These are phyloP conservation scores for Stenopsyche tienmushanensis DNA, from an alignment of 1,140 invertebrate genomes.

Conservation along the genomic window DNA sequence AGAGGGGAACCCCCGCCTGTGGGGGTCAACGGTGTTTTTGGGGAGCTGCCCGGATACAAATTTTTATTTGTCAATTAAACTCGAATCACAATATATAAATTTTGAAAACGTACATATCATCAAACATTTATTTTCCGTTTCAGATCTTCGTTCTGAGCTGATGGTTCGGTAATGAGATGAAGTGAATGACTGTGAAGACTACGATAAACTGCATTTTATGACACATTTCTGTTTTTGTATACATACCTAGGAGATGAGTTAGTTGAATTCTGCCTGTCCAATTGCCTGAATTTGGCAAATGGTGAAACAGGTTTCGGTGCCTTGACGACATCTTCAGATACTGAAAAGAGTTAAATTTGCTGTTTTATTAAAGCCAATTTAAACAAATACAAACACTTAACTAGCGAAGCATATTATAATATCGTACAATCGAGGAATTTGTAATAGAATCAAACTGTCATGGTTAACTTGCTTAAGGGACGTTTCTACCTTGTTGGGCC, in stretches of 20 bases:
- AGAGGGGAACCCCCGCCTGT: conserved; percentile 60
- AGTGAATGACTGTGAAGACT: not conserved
- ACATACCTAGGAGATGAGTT: conserved; percentile 72
- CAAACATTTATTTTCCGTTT: conserved; percentile 8
- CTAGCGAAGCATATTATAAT: too few species aligned
- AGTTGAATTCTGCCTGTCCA: conserved; percentile 80
- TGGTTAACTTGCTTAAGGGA: too few species aligned
- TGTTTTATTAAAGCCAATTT: too few species aligned
- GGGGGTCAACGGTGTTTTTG: conserved; percentile 62
- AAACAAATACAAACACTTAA: too few species aligned
- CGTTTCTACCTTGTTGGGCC: too few species aligned
- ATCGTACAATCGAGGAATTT: too few species aligned
- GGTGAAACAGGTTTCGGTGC: conserved; percentile 73
- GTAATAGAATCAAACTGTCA: too few species aligned
- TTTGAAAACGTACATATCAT: not conserved
- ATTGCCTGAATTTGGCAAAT: conserved; percentile 86
- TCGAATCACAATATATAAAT: not conserved
- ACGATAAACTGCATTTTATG: not conserved
- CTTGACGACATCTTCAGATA: conserved; percentile 60
- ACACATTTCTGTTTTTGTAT: not conserved
- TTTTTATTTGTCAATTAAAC: conserved; percentile 6
- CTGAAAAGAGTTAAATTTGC: conserved; percentile 52
- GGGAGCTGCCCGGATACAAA: conserved; percentile 54
- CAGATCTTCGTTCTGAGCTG: not conserved
- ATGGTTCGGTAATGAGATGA: not conserved